Evolutionary conservation across 2,888 invertebrate species (phyloP).

Genomic region (Suillia variegata): DNA sequence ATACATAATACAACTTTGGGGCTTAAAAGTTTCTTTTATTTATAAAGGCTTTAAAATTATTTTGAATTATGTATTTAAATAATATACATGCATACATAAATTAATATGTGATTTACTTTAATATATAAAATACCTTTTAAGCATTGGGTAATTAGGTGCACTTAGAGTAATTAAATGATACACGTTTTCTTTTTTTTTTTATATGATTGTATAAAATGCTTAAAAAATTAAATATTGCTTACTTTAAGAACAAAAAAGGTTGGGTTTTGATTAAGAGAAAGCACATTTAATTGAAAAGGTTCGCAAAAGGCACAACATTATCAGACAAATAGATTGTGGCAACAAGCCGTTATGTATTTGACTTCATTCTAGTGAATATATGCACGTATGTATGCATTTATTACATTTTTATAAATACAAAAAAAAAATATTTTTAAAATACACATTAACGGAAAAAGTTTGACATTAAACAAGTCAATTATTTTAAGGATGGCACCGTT

Average conservation of each 20-base stretch:
- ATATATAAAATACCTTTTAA: too few species aligned
- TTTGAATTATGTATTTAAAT: constrained; percentile 4
- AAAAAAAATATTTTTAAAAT: too few species aligned
- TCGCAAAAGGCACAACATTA: background rate
- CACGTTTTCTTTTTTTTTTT: constrained; percentile 11
- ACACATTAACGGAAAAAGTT: too few species aligned
- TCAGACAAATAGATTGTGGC: background rate
- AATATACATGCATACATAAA: constrained; percentile 1
- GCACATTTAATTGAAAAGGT: background rate
- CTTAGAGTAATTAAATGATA: background rate
- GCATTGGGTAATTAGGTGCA: too few species aligned
- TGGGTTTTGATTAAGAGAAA: background rate
- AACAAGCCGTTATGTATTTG: background rate
- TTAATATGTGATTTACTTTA: background rate
- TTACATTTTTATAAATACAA: background rate
- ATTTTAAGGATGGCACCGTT: background rate
- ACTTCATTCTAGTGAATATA: too few species aligned
- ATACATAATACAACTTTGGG: background rate
- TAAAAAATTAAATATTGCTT: constrained; percentile 5
- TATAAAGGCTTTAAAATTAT: background rate
- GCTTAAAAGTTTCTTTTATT: constrained; percentile 4
- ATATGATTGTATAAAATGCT: constrained; percentile 17
- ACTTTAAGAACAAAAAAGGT: too few species aligned
- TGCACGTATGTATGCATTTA: too few species aligned
- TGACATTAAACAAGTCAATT: too few species aligned